Evolutionary conservation across 2,797 vertebrate genomes (phyloP).

Genomic region (Florisuga fusca): DNA sequence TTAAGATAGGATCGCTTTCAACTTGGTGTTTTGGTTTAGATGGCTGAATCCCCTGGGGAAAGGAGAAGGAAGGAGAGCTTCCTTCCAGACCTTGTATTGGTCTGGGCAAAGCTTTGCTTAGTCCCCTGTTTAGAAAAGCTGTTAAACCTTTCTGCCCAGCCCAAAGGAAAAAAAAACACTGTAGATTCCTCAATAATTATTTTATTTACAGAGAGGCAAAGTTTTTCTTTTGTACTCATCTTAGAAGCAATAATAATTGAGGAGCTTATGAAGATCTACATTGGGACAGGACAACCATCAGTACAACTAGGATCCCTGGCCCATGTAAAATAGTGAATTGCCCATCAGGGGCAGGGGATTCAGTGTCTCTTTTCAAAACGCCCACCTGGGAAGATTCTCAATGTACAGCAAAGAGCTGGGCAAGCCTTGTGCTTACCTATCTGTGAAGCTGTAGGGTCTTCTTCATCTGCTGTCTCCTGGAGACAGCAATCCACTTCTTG

Average conservation of each 20-base stretch:
- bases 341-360: background rate
- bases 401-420: background rate
- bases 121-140: background rate
- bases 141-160: background rate
- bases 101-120: background rate
- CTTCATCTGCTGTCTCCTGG: background rate
- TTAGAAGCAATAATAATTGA: constrained; percentile 29
- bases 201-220: constrained; percentile 36
- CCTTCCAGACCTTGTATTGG: background rate
- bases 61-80: background rate
- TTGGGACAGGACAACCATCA: background rate
- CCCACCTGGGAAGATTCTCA: background rate
- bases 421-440: background rate
- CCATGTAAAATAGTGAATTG: background rate
- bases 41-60: background rate
- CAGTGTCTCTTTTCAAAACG: background rate
- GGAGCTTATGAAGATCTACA: background rate
- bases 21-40: background rate
- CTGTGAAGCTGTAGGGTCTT: background rate
- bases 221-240: background rate
- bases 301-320: background rate
- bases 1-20: background rate
- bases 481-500: background rate
- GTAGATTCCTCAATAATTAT: background rate
- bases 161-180: background rate